A percentile compares a stretch with the other conserved stretches of the same genome.
Evolutionary conservation across 2,113 vertebrate species (phyloP).

Genomic region (Poeciliopsis retropinna): DNA sequence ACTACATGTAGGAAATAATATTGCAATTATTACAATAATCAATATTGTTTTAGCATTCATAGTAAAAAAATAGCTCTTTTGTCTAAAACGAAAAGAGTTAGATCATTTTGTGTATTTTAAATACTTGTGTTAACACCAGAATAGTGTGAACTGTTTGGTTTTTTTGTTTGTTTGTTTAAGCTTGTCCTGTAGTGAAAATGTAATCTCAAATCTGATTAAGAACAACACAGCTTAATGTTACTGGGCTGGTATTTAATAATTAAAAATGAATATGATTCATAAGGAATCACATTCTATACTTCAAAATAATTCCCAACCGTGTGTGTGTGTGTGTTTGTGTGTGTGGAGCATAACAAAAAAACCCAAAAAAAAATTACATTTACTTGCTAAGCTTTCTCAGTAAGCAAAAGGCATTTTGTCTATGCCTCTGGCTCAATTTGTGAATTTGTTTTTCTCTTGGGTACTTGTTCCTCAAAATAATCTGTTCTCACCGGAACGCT

Average conservation of each 20-base stretch:
- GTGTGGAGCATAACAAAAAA: not conserved
- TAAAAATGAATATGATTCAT: not conserved
- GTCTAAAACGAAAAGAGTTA: not conserved
- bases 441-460: not conserved
- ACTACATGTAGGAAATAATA: not conserved
- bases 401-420: not conserved
- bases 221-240: not conserved
- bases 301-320: too few species aligned
- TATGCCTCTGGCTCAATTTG: conserved; percentile 15
- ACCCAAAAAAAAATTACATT: not conserved
- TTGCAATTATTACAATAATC: not conserved
- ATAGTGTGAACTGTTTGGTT: not conserved
- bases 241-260: not conserved
- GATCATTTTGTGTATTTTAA: not conserved
- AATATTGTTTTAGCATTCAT: not conserved
- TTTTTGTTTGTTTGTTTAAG: not conserved
- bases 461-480: not conserved
- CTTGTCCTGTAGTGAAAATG: not conserved
- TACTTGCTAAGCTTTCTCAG: not conserved
- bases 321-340: not conserved
- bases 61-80: not conserved
- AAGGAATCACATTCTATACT: too few species aligned
- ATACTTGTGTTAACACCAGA: not conserved
- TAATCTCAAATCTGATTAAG: not conserved
- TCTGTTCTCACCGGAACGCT: conserved; percentile 10